Evolutionary conservation across 1,140 invertebrate species (phyloP).

Genomic region (Lasioglossum baleicum): DNA sequence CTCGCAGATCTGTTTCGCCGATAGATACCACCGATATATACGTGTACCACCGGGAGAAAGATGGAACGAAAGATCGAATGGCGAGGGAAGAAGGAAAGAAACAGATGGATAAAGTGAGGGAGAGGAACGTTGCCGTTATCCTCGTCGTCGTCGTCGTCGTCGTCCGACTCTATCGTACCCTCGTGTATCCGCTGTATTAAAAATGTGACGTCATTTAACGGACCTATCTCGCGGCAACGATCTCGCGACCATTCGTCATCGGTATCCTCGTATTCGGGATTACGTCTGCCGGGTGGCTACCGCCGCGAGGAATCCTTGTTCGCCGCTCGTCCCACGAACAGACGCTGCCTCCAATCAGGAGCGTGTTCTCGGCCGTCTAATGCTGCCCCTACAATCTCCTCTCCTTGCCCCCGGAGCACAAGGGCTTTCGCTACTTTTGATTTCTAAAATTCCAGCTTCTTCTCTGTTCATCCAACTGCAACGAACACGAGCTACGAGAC

Average conservation of each 20-base stretch:
- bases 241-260: slow-evolving; percentile 69
- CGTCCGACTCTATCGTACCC: slow-evolving; percentile 42
- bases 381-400: neutral
- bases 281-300: slow-evolving; percentile 43
- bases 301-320: slow-evolving; percentile 34
- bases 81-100: slow-evolving; percentile 11
- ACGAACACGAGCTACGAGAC: no score
- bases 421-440: no score
- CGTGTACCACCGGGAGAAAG: slow-evolving; percentile 48
- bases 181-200: slow-evolving; percentile 63
- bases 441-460: no score
- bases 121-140: neutral
- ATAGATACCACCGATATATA: slow-evolving; percentile 68
- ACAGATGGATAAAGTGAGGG: no score
- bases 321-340: slow-evolving; percentile 22
- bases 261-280: slow-evolving; percentile 64
- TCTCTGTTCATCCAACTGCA: no score
- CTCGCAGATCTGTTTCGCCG: slow-evolving; percentile 71
- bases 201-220: slow-evolving; percentile 72
- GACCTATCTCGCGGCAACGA: slow-evolving; percentile 59
- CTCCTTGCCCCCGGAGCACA: no score
- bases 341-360: slow-evolving; percentile 27
- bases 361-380: slow-evolving; percentile 38
- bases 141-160: slow-evolving; percentile 46
- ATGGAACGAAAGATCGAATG: slow-evolving; percentile 54